Conservation (phyloP, 2,113 vertebrate genomes). For the Alosa alosa region DNA sequence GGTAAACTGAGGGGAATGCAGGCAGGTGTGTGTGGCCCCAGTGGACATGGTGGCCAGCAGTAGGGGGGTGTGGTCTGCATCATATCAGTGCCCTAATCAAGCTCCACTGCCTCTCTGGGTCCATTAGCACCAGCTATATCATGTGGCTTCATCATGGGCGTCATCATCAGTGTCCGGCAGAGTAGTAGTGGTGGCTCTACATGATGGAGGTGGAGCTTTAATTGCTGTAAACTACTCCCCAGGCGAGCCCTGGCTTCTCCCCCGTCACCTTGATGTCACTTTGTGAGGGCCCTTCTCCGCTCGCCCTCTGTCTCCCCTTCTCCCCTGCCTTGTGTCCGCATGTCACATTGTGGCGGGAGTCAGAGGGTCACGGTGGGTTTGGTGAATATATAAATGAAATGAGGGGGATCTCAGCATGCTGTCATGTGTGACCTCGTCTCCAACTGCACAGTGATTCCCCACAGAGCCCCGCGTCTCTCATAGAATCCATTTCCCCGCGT, state of each 20-base stretch:
- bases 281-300: neutral
- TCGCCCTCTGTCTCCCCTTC: neutral
- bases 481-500: conserved; percentile 41
- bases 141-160: neutral
- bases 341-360: neutral
- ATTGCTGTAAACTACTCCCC: neutral
- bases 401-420: conserved; percentile 29
- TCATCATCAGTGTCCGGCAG: neutral
- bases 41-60: no score
- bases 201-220: neutral
- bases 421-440: conserved; percentile 38
- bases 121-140: neutral
- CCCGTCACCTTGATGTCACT: neutral
- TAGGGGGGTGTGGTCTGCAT: neutral
- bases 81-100: neutral
- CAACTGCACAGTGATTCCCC: conserved; percentile 46
- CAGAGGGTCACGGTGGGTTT: neutral
- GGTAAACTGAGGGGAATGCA: no score
- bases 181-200: neutral
- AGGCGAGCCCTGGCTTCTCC: no score
- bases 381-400: conserved; percentile 7
- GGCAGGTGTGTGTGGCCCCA: no score
- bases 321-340: neutral
- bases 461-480: conserved; percentile 34
- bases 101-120: neutral